Percentiles rank a stretch among this genome's conserved stretches.
Evolutionary conservation across 2,797 vertebrate species (phyloP).

Genomic region (Enteromius treurensis): DNA sequence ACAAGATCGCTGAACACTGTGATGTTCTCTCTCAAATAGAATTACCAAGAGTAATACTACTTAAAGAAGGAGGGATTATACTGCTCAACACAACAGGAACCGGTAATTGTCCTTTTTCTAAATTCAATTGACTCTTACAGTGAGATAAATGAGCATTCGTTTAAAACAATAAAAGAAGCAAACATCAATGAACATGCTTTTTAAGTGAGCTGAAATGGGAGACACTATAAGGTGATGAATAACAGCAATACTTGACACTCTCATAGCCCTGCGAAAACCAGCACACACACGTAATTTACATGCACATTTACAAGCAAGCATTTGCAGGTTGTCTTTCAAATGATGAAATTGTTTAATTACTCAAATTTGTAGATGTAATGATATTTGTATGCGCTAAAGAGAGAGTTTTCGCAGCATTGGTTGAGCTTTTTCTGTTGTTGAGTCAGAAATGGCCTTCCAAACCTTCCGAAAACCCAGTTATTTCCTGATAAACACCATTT

Average conservation of each 20-base stretch:
- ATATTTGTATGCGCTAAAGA: not conserved
- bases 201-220: constrained; percentile 25
- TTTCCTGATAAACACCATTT: constrained; percentile 45
- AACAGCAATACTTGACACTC: constrained; percentile 22
- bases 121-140: constrained; percentile 70
- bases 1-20: not conserved
- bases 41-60: constrained; percentile 40
- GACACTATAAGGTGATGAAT: constrained; percentile 27
- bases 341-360: not conserved
- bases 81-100: constrained; percentile 64
- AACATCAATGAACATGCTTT: constrained; percentile 49
- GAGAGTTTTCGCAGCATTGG: not conserved
- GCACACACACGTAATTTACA: not conserved
- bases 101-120: constrained; percentile 67
- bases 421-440: constrained; percentile 42
- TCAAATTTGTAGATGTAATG: not conserved
- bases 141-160: constrained; percentile 63
- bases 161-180: constrained; percentile 45
- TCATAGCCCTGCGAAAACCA: constrained; percentile 33
- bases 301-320: not conserved
- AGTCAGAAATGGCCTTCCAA: constrained; percentile 44
- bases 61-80: constrained; percentile 40
- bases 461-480: constrained; percentile 52
- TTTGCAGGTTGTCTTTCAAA: constrained; percentile 3
- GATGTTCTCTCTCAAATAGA: constrained; percentile 5